Base-by-base conservation (phyloP, 2,797 vertebrate genomes). In the Percopsis omiscomaycus region DNA sequence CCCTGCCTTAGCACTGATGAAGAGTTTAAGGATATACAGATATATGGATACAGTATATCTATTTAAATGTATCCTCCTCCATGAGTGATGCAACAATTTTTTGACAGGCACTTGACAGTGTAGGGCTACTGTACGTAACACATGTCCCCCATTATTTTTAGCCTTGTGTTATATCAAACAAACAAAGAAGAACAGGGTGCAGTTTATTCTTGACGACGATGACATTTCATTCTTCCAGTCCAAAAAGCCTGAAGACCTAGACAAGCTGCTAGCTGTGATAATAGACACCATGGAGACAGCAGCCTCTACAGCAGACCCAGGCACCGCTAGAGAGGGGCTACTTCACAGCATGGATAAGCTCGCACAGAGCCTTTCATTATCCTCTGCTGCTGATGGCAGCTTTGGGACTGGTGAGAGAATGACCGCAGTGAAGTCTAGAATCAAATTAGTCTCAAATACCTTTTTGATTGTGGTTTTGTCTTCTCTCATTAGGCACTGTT, bases 261-360 rank as follows among this genome's bases (percentile, higher is more conserved):
- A 88, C 0, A 90, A 92, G 68, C 86, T 96, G 65, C 92, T 94
- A 13, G 61, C 89, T 5, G 89, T 78, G 0, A 84, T 93, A 0
- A 87, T 89, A 0, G 89, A 93, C 0, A 87, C 86, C 0, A 88
- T 97, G 86, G 96, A 98, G 79, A 58, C 76, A 0, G 94, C 95
- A 0, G 90, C 89, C 0, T 47, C 80, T 27, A 80, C 89, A 30
- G 61, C 88, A 0, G 90, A 95, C 55, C 74, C 87, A 0, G 51
- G 28, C 0, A 54, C 73, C 59, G 94, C 94, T 1, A 91, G 90
- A 66, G 85, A 86, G 61, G 83, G 58, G 71, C 81, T 98, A 0
- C 71, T 70, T 10, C 68, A 75, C 0, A 84, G 83, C 69, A 89
- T 98, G 82, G 85, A 83, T 68, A 87, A 83, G 0, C 79, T 98